Evolutionary conservation across 2,888 invertebrate genomes (phyloP).

Genomic region (Tortricodes alternella): DNA sequence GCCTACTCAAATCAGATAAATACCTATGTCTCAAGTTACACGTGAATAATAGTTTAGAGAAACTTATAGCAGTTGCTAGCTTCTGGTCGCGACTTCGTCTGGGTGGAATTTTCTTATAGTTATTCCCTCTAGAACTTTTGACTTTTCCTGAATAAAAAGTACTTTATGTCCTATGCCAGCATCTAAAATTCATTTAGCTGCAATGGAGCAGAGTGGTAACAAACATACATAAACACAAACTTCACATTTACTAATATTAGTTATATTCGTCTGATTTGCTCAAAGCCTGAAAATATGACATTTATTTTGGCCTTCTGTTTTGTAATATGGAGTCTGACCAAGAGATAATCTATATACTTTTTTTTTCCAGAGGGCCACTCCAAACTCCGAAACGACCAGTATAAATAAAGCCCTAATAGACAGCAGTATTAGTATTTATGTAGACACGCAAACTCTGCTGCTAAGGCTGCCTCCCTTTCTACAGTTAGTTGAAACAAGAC

Average conservation of each 20-base stretch:
- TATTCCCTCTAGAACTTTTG: background rate
- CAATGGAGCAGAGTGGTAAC: background rate
- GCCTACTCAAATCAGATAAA: too few species aligned
- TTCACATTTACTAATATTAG: too few species aligned
- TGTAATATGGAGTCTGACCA: background rate
- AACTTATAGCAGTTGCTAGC: too few species aligned
- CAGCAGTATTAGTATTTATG: slow-evolving; percentile 66
- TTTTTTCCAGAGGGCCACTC: slow-evolving; percentile 57
- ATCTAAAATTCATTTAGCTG: background rate
- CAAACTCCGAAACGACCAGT: slow-evolving; percentile 54
- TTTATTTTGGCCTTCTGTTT: too few species aligned
- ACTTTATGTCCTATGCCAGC: background rate
- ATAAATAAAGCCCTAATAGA: slow-evolving; percentile 65
- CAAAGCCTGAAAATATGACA: too few species aligned
- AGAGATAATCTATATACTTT: background rate
- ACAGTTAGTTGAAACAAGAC: slow-evolving; percentile 53
- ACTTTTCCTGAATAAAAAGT: background rate
- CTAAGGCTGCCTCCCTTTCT: slow-evolving; percentile 59
- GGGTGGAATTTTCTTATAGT: background rate
- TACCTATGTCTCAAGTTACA: too few species aligned
- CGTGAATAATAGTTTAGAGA: too few species aligned
- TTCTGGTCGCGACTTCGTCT: too few species aligned
- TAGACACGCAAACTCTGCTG: slow-evolving; percentile 58
- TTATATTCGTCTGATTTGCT: too few species aligned
- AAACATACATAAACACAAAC: background rate